These are phyloP conservation scores for Drosophila subpulchrella DNA, from an alignment of 1,140 invertebrate genomes.

Conservation along the genomic window DNA sequence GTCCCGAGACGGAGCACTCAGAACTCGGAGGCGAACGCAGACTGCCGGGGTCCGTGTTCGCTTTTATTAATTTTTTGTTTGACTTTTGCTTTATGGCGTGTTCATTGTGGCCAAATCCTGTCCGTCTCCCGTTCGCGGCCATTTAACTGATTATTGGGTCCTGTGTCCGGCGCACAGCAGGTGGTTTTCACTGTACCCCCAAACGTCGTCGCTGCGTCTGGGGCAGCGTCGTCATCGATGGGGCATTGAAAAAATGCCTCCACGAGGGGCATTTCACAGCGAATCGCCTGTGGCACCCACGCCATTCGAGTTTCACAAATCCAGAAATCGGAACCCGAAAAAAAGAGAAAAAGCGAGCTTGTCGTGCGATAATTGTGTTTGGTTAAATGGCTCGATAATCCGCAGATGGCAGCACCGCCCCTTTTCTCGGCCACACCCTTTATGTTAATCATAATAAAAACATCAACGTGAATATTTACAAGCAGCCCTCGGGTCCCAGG, in stretches of 20 bases:
- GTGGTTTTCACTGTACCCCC: conserved; percentile 72
- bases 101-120: conserved; percentile 68
- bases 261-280: conserved; percentile 43
- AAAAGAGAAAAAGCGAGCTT: conserved; percentile 1
- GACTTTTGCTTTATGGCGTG: conserved; percentile 83
- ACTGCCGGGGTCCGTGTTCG: conserved; percentile 36
- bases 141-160: conserved; percentile 76
- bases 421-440: conserved; percentile 50
- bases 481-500: conserved; percentile 50
- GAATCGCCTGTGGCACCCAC: conserved; percentile 20
- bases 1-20: conserved; percentile 14
- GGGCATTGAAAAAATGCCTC: conserved; percentile 37
- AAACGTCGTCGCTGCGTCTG: conserved; percentile 64
- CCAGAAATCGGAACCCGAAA: conserved; percentile 8
- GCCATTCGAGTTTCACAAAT: conserved; percentile 12
- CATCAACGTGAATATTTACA: conserved; percentile 77
- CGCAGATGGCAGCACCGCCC: conserved; percentile 41
- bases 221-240: conserved; percentile 31
- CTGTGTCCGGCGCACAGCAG: conserved; percentile 70
- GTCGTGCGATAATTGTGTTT: conserved; percentile 54
- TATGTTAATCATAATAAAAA: conserved; percentile 81
- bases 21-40: conserved; percentile 4
- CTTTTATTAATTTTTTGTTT: conserved; percentile 82
- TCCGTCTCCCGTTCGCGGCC: conserved; percentile 49
- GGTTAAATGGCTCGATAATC: conserved; percentile 63